A percentile compares a stretch with the other conserved stretches of the same genome.
Evolutionary conservation across 2,888 invertebrate species (phyloP).

Genomic region (Brenthis daphne): DNA sequence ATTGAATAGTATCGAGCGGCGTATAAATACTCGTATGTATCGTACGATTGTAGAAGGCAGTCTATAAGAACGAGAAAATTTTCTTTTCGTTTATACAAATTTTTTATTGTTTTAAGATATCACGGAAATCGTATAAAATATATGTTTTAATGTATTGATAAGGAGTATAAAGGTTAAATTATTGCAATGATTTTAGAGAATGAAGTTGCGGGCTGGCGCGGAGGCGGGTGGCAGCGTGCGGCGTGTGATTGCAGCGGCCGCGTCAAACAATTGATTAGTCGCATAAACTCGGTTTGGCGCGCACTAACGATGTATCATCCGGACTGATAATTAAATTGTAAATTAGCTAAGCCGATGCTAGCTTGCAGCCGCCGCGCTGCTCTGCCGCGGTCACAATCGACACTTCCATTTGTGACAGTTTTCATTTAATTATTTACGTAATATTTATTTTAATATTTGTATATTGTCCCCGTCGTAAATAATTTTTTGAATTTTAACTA

Average conservation of each 20-base stretch:
- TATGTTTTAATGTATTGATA: conserved; percentile 4
- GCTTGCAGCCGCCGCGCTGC: conserved; percentile 55
- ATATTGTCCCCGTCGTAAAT: no score
- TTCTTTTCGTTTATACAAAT: no score
- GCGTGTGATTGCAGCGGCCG: conserved; percentile 78
- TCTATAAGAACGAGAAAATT: no score
- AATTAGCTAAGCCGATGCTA: conserved; percentile 79
- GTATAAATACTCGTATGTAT: neutral
- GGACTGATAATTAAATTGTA: conserved; percentile 80
- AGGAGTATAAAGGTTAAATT: neutral
- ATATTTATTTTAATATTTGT: no score
- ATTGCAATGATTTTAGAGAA: conserved; percentile 8
- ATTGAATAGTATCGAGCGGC: conserved; percentile 55
- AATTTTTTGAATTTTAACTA: no score
- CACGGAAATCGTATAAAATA: neutral
- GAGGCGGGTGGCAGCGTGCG: conserved; percentile 49
- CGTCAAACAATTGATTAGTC: conserved; percentile 83
- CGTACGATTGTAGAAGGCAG: no score
- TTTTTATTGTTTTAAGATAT: no score
- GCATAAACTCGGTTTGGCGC: conserved; percentile 82
- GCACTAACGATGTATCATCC: conserved; percentile 81
- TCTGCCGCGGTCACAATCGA: conserved; percentile 50
- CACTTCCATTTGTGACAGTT: no score
- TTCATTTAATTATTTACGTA: no score
- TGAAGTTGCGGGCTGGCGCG: conserved; percentile 10